These are phyloP conservation scores for Dryobates pubescens DNA, from an alignment of 2,797 vertebrate genomes.

Conservation along the genomic window DNA sequence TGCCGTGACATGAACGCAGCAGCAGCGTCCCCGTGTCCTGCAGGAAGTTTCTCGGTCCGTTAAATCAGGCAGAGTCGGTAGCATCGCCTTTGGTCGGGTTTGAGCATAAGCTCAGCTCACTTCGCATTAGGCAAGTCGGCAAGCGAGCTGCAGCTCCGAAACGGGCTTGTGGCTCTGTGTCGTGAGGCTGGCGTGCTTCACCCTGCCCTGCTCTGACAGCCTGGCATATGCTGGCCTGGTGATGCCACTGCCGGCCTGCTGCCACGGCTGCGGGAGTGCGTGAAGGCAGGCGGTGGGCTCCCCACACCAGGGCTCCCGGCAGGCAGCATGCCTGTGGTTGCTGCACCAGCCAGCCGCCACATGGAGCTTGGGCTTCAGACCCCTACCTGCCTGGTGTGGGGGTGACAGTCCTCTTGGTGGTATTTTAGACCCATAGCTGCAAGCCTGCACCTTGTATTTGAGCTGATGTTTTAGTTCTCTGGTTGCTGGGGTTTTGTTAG, in stretches of 20 bases:
- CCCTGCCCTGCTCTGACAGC: neutral
- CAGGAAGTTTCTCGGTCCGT: neutral
- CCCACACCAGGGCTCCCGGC: neutral
- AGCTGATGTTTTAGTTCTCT: neutral
- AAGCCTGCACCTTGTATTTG: accelerated
- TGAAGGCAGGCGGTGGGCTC: neutral
- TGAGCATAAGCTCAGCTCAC: neutral
- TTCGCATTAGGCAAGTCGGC: neutral
- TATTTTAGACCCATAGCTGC: neutral
- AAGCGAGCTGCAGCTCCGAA: neutral
- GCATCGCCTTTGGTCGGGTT: neutral
- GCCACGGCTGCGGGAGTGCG: neutral
- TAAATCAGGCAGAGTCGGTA: neutral
- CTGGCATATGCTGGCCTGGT: neutral
- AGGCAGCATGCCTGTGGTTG: neutral
- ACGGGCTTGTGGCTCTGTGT: neutral
- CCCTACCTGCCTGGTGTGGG: accelerated
- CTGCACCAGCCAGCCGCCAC: neutral
- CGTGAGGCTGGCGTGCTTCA: neutral
- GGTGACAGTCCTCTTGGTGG: accelerated
- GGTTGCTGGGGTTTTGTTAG: neutral
- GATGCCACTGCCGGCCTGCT: neutral
- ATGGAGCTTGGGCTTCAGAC: accelerated
- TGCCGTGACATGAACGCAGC: neutral
- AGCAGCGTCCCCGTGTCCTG: neutral